These are phyloP conservation scores for Abramis brama DNA, from an alignment of 2,113 vertebrate genomes.

Conservation along the genomic window DNA sequence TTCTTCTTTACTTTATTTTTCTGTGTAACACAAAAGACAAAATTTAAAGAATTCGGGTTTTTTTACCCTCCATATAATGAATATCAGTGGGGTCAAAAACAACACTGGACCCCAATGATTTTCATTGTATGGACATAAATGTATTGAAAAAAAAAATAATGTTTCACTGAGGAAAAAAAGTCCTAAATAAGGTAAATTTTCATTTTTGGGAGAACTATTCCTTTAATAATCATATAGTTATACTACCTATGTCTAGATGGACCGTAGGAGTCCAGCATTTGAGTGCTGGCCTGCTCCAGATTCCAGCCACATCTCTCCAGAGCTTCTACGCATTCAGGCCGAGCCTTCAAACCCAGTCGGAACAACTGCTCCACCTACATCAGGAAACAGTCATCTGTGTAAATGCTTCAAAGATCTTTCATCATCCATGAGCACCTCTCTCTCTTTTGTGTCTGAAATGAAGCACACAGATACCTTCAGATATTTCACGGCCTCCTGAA, in stretches of 20 bases:
- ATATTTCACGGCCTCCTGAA: slow-evolving; percentile 84
- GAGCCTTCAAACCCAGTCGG: slow-evolving; percentile 87
- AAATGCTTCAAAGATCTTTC: background rate
- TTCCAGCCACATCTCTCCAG: slow-evolving; percentile 92
- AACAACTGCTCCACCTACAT: slow-evolving; percentile 94
- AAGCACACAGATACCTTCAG: slow-evolving; percentile 81
- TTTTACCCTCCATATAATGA: background rate
- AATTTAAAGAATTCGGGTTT: background rate
- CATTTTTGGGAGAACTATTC: background rate
- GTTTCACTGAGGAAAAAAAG: background rate
- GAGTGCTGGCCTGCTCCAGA: slow-evolving; percentile 88
- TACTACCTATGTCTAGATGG: slow-evolving; percentile 80
- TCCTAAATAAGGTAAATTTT: background rate
- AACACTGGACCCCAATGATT: background rate
- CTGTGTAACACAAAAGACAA: background rate
- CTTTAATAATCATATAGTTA: background rate
- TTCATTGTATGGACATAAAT: background rate
- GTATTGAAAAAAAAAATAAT: too few species aligned
- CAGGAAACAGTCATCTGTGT: background rate
- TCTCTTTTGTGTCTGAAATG: background rate
- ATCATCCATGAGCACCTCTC: background rate
- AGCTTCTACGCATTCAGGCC: slow-evolving; percentile 87
- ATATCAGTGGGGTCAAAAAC: background rate
- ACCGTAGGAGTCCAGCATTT: slow-evolving; percentile 86
- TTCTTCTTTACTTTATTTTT: background rate